These are phyloP conservation scores for Drosophila pseudoananassae DNA, from an alignment of 1,140 invertebrate species.

Conservation along the genomic window DNA sequence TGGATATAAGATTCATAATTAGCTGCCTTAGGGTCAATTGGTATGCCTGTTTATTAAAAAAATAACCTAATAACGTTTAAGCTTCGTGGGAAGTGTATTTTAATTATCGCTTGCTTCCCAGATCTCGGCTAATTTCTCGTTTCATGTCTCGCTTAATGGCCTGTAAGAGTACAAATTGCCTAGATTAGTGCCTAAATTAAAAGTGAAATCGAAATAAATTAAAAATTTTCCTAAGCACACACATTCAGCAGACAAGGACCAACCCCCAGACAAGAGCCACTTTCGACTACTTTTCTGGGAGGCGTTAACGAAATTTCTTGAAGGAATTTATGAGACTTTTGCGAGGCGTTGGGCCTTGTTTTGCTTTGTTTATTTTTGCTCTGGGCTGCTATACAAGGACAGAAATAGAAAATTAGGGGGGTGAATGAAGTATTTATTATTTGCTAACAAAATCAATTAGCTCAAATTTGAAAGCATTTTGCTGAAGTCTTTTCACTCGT, in stretches of 20 bases:
- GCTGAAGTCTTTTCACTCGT: neutral
- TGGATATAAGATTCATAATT: neutral
- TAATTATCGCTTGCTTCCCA: constrained; percentile 35
- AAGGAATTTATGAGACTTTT: constrained; percentile 56
- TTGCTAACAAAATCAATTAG: constrained; percentile 70
- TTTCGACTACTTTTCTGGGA: constrained; percentile 25
- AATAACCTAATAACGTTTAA: neutral
- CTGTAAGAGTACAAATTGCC: constrained; percentile 81
- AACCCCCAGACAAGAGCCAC: constrained; percentile 22
- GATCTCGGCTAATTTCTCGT: constrained; percentile 42
- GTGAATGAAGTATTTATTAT: constrained; percentile 62
- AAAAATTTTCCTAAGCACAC: constrained; percentile 66
- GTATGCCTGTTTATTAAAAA: neutral
- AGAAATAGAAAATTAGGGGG: neutral
- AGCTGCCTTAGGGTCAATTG: neutral
- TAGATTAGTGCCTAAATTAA: constrained; percentile 82
- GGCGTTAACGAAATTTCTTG: constrained; percentile 26
- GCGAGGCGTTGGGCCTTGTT: constrained; percentile 2
- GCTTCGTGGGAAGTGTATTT: constrained; percentile 23
- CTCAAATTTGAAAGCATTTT: constrained; percentile 36
- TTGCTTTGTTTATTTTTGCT: constrained; percentile 40
- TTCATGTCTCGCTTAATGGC: constrained; percentile 67
- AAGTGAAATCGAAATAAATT: constrained; percentile 82
- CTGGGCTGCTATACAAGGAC: neutral
- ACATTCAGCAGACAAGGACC: neutral